Percentiles rank a stretch among this genome's conserved stretches.
Conservation (phyloP, 2,797 vertebrate species). For the Darevskia mixta region DNA sequence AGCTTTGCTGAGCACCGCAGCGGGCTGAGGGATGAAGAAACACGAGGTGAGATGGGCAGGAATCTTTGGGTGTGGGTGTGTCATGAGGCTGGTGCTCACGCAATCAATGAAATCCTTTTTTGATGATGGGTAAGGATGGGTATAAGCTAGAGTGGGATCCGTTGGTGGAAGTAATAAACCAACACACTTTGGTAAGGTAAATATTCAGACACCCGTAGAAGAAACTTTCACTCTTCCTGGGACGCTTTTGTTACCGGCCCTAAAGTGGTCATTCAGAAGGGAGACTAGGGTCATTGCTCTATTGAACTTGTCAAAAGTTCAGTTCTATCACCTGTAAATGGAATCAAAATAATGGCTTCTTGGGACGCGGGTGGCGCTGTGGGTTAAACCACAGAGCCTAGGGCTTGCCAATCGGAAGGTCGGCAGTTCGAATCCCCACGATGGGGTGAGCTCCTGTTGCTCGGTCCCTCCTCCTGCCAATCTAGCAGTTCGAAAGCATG, state of each 20-base stretch:
- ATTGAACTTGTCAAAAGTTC: not conserved
- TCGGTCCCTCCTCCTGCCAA: too few species aligned
- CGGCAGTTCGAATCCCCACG: too few species aligned
- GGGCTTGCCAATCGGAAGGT: too few species aligned
- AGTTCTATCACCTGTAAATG: not conserved
- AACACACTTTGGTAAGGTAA: not conserved
- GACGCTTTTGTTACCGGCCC: not conserved
- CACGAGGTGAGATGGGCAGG: slow-evolving; percentile 70
- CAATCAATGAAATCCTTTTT: not conserved
- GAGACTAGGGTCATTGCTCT: not conserved
- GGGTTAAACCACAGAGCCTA: too few species aligned
- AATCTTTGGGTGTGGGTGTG: not conserved
- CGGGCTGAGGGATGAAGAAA: slow-evolving; percentile 82
- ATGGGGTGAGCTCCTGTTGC: too few species aligned
- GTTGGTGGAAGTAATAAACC: not conserved
- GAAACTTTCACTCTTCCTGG: not conserved
- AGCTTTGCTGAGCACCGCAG: slow-evolving; percentile 87
- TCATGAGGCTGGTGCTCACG: not conserved
- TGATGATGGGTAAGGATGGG: too few species aligned
- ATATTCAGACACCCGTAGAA: not conserved
- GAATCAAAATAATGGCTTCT: not conserved
- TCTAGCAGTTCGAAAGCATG: too few species aligned
- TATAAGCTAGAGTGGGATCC: not conserved
- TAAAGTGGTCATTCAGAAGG: not conserved
- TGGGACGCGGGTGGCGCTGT: not conserved